Base-by-base conservation (phyloP, 2,797 vertebrate genomes). In the Aldrovandia affinis region DNA sequence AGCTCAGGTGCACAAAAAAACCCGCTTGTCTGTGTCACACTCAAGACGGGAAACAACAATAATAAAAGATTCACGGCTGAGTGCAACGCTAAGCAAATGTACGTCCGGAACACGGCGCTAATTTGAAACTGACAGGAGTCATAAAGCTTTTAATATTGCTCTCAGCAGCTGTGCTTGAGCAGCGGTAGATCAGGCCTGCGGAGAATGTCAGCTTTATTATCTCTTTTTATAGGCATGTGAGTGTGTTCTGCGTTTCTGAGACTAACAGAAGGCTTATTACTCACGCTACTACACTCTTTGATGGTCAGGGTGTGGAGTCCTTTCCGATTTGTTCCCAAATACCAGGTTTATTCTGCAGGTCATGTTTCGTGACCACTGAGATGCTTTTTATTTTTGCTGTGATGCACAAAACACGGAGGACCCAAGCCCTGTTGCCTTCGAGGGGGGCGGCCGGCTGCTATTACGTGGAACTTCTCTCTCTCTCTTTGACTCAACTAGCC, bases 181-280 rank as follows among this genome's bases (percentile, higher is more conserved):
- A 50, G 75, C n/a, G 80, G n/a, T 83, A 88, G 87, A 88, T 89
- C 78, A 85, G 65, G 54, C 63, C 70, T 79, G 78, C 8, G 54
- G 82, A 87, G 84, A 57, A 3, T 85, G 81, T 86, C 85, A 83
- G 84, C 83, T 88, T 89, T 89, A 88, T 87, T 86, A 83, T 89
- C 85, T 85, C 65, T 81, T 86, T 88, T 89, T 86, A 87, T 83
- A 73, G 83, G 80, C 82, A 30, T 75, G 47, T 78, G 52, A 83
- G 85, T 83, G 47, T 80, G 87, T 86, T 84, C 83, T 59, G 85
- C 68, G 59, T 83, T 39, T 0, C 47, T 77, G 85, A 83, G 78
- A 65, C 83, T 81, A 81, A 83, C 54, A 57, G 63, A 33, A 33
- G 70, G 82, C 12, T 70, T 83, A 33, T 75, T 77, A 30, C 55